Percentiles rank a stretch among this genome's conserved stretches.
Evolutionary conservation across 2,888 invertebrate species (phyloP).

Genomic region (Melikaiella ostensackeni): DNA sequence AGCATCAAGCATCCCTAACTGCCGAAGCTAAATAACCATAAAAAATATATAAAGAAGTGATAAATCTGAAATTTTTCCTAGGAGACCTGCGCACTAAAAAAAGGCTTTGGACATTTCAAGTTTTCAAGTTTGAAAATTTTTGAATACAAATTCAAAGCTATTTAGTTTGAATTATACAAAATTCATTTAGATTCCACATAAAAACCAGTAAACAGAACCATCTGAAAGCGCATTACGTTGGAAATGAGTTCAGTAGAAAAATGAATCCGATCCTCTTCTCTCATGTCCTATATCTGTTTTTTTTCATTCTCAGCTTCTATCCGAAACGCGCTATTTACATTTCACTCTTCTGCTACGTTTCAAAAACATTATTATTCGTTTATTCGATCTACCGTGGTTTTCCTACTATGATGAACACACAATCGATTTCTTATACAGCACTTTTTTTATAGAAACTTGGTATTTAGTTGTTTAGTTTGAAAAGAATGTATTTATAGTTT

Average conservation of each 20-base stretch:
- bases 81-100: too few species aligned
- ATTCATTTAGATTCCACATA: neutral
- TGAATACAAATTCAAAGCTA: too few species aligned
- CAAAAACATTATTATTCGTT: constrained; percentile 3
- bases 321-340: constrained; percentile 29
- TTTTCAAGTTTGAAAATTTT: too few species aligned
- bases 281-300: neutral
- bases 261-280: neutral
- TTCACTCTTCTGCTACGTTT: constrained; percentile 29
- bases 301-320: neutral
- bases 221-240: neutral
- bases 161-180: neutral
- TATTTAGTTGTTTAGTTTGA: neutral
- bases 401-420: neutral
- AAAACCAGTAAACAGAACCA: neutral
- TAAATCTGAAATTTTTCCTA: too few species aligned
- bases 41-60: too few species aligned
- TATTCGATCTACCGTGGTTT: neutral
- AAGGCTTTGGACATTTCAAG: too few species aligned
- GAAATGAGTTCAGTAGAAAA: constrained; percentile 17
- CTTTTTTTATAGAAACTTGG: neutral
- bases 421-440: neutral
- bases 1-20: too few species aligned
- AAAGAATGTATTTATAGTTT: neutral
- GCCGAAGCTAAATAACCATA: too few species aligned